These are phyloP conservation scores for Stomorhina lunata DNA, from an alignment of 2,888 invertebrate genomes.

Conservation along the genomic window DNA sequence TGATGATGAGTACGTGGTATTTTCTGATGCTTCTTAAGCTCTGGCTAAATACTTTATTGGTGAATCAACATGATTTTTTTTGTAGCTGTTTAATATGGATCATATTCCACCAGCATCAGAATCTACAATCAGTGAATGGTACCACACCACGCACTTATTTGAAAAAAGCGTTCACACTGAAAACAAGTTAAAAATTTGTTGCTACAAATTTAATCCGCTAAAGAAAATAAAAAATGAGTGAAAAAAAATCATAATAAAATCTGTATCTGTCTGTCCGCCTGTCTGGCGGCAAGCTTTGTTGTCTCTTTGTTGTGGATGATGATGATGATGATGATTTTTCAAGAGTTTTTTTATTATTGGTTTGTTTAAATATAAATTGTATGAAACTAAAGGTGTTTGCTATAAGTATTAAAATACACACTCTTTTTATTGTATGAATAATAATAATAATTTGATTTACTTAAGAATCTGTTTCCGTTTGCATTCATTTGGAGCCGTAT, in stretches of 20 bases:
- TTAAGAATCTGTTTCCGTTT: constrained; percentile 34
- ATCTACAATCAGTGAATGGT: too few relatives aligned
- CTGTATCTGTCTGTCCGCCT: neutral
- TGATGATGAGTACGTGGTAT: neutral
- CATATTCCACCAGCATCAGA: constrained; percentile 24
- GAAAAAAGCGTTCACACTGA: neutral
- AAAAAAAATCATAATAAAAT: neutral
- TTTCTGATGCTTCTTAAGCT: neutral
- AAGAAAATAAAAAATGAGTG: constrained; percentile 33
- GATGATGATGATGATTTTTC: constrained; percentile 11
- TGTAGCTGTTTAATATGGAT: constrained; percentile 34
- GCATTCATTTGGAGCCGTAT: too few relatives aligned
- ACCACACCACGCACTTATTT: constrained; percentile 18
- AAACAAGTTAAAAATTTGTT: constrained; percentile 21
- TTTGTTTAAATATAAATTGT: neutral
- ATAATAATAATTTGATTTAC: constrained; percentile 13
- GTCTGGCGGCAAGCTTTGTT: constrained; percentile 44
- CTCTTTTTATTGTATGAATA: neutral
- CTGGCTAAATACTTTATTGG: constrained; percentile 33
- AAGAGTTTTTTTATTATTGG: neutral
- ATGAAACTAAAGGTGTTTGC: neutral
- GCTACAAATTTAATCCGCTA: constrained; percentile 46
- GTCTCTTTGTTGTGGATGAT: neutral
- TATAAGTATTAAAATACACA: neutral
- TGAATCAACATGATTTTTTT: constrained; percentile 52